Conservation (phyloP, 2,113 vertebrate species). For the Cryptotis parvus region DNA sequence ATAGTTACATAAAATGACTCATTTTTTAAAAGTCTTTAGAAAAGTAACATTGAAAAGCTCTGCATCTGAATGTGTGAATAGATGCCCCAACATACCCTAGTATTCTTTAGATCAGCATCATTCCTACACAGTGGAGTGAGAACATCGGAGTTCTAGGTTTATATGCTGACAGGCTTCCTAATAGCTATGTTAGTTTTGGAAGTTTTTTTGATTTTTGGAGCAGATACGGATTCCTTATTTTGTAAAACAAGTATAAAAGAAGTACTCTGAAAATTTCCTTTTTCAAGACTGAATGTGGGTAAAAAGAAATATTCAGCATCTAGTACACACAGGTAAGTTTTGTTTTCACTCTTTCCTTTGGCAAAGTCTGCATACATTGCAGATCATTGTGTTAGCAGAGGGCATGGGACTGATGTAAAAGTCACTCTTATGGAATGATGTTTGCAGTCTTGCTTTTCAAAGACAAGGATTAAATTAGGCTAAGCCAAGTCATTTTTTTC, state of each 20-base stretch:
- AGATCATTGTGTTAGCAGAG: background rate
- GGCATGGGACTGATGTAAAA: slow-evolving; percentile 32
- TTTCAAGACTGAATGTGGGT: background rate
- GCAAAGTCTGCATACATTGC: background rate
- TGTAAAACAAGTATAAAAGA: background rate
- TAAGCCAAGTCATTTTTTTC: slow-evolving; percentile 75
- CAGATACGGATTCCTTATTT: background rate
- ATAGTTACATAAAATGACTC: background rate
- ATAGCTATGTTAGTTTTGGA: background rate
- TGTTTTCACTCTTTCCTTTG: background rate
- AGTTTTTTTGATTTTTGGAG: background rate
- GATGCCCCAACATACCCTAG: too few species aligned
- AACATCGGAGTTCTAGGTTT: background rate
- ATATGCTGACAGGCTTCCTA: background rate
- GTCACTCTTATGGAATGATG: background rate
- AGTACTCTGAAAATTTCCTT: background rate
- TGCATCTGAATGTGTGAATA: background rate
- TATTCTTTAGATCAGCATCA: background rate
- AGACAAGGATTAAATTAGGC: background rate
- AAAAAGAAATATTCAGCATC: background rate
- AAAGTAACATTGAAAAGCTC: background rate
- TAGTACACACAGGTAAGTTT: background rate
- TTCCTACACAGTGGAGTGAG: background rate
- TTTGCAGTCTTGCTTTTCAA: slow-evolving; percentile 51
- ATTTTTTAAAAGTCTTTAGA: background rate